Evolutionary conservation across 2,888 invertebrate species (phyloP).

Genomic region (Pseudococcus viburni): DNA sequence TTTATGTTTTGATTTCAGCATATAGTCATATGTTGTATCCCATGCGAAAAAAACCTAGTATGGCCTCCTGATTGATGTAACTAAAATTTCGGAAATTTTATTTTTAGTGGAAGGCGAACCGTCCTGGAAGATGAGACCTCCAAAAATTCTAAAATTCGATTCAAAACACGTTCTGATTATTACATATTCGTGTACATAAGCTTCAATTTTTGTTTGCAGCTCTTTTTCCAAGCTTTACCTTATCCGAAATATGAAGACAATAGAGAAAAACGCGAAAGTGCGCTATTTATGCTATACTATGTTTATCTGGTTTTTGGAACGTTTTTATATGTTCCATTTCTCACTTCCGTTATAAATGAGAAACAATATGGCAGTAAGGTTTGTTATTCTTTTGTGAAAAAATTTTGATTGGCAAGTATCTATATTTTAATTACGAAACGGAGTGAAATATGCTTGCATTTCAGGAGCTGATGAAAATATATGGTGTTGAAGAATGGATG

Average conservation of each 20-base stretch:
- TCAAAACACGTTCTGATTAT: too few species aligned
- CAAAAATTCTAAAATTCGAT: too few species aligned
- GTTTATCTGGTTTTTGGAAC: neutral
- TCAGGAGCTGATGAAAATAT: neutral
- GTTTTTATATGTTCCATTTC: neutral
- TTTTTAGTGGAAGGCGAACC: too few species aligned
- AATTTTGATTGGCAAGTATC: neutral
- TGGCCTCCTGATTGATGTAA: too few species aligned
- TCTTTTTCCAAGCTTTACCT: neutral
- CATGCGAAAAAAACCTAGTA: too few species aligned
- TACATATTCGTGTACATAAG: neutral
- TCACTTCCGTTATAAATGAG: neutral
- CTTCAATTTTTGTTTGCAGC: neutral
- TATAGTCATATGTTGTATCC: too few species aligned
- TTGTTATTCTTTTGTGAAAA: neutral
- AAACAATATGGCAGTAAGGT: neutral
- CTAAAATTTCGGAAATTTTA: too few species aligned
- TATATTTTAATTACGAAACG: neutral
- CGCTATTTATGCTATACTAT: neutral
- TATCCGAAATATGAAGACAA: neutral
- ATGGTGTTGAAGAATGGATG: neutral
- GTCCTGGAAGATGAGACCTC: too few species aligned
- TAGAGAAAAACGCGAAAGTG: neutral
- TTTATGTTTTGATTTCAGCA: too few species aligned
- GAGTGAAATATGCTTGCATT: neutral